Base-by-base conservation (phyloP, 2,888 invertebrate genomes). In the Tricholauxania praeusta region DNA sequence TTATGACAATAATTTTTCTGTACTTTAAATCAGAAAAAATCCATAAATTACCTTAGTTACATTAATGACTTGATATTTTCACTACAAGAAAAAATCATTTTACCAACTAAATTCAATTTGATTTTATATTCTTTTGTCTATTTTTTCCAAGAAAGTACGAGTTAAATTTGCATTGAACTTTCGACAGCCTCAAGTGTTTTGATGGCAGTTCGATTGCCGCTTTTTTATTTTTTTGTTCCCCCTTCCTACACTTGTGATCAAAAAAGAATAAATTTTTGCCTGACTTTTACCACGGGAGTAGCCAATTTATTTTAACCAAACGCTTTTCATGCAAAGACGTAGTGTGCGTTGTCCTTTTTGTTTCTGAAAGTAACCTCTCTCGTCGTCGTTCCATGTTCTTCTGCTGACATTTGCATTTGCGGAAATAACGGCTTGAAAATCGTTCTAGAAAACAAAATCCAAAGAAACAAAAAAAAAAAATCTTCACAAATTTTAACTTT, bases 101-200 rank as follows among this genome's bases (percentile, higher is more conserved):
- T 3, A 39, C 6, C 39, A 39, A 39, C 39, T 39, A 39, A 19
- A 53, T 53, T 53, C 2, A 2, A 14, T 53, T 6, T 53, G 8
- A 8, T n/a, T 10, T 53, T 19, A 6, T 19, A 12, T 59, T 19
- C 74, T 78, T 75, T 78, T 79, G 77, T 78, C 77, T 78, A 78
- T 75, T 78, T 78, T 78, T 77, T 75, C 76, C 10, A 39, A 39
- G 39, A 39, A 39, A 39, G 39, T 39, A 39, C 39, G 39, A 39
- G 39, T 39, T 32, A 48, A 28, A 60, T 70, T 70, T 70, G 70
- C 70, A 71, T 71, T 47, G 8, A 63, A 62, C n/a, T 63, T 66
- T 62, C 22, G 59, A 63, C 15, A 12, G 51, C 53, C 32, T 59
- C 39, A 65, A 73, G 52, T 73, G 70, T 72, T 64, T 48, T 68